Evolutionary conservation across 2,797 vertebrate species (phyloP), one percentile per base, ranked within the genome.

Genomic region (Clamator glandarius): DNA sequence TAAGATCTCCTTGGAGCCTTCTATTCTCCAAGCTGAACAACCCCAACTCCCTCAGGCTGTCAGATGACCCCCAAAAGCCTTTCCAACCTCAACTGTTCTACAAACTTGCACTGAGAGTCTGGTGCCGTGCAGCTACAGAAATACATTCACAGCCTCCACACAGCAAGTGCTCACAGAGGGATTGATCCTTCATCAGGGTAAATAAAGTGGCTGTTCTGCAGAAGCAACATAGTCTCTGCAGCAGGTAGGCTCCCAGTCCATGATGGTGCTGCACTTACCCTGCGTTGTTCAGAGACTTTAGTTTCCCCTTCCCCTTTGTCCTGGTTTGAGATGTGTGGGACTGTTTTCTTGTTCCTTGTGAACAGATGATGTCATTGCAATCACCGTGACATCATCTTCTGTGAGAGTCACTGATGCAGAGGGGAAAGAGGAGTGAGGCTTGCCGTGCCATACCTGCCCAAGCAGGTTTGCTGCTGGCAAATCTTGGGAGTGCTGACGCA

Each of bases 131-230:
- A 55, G 26, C 0, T 59, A 73, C 35, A 61, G 52, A 55, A 78
- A 67, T 6, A 42, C 44, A 29, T 2, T 15, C 17, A 2, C 23
- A 62, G 7, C 19, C 31, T 36, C 44, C 23, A 24, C 1, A 18
- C 4, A 41, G n/a, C n/a, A 1, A 2, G 29, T 21, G 21, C 39
- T 87, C 0, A 0, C 35, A 70, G 68, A 67, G 19, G n/a, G 25
- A 29, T 72, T 25, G 15, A 17, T 19, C n/a, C 63, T 63, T 33
- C 11, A 0, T 6, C 55, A 17, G 59, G 48, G 39, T 59, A 59
- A 62, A 24, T 5, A 29, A 20, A 16, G 57, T 6, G 64, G 42
- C 44, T 70, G 69, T 62, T 77, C 84, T 62, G 76, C 48, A 44
- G 35, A 26, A 8, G 12, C n/a, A 18, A 2, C 75, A 48, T 6